These are phyloP conservation scores for Pristionchus arcanus DNA, from an alignment of 2,888 invertebrate genomes.

Conservation along the genomic window DNA sequence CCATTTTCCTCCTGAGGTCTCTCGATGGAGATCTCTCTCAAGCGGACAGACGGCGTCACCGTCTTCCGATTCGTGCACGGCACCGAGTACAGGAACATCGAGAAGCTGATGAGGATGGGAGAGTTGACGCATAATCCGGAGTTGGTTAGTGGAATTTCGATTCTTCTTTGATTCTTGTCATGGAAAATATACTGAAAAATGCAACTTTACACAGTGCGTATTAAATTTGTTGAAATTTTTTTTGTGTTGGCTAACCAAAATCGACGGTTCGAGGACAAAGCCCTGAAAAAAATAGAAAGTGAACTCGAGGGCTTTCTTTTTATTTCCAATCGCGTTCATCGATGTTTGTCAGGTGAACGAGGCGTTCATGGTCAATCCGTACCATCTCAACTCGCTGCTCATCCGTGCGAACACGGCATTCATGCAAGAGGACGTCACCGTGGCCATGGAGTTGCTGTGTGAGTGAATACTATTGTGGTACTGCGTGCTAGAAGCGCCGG, in stretches of 20 bases:
- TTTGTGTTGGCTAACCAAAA: too few species aligned
- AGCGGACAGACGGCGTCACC: slow-evolving; percentile 28
- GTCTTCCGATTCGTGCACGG: slow-evolving; percentile 64
- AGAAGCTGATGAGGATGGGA: slow-evolving; percentile 56
- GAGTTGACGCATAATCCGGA: slow-evolving; percentile 12
- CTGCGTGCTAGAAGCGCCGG: background rate
- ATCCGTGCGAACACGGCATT: slow-evolving; percentile 66
- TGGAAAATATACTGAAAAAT: background rate
- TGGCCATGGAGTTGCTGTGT: slow-evolving; percentile 71
- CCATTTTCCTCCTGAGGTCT: slow-evolving; percentile 61
- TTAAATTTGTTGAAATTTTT: too few species aligned
- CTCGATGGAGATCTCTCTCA: slow-evolving; percentile 60
- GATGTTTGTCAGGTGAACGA: slow-evolving; percentile 24
- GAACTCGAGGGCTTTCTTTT: too few species aligned
- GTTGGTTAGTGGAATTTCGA: background rate
- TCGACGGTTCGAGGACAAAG: too few species aligned
- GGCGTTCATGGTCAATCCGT: slow-evolving; percentile 55
- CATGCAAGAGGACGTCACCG: slow-evolving; percentile 72
- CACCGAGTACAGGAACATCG: slow-evolving; percentile 51
- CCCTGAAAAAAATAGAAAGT: too few species aligned
- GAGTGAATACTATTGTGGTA: background rate
- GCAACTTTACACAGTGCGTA: too few species aligned
- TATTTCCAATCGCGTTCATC: too few species aligned
- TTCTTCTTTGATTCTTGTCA: background rate
- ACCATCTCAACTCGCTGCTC: slow-evolving; percentile 74